Evolutionary conservation across 2,113 vertebrate species (phyloP), one percentile per base, ranked within the genome.

Genomic region (Marmota monax): DNA sequence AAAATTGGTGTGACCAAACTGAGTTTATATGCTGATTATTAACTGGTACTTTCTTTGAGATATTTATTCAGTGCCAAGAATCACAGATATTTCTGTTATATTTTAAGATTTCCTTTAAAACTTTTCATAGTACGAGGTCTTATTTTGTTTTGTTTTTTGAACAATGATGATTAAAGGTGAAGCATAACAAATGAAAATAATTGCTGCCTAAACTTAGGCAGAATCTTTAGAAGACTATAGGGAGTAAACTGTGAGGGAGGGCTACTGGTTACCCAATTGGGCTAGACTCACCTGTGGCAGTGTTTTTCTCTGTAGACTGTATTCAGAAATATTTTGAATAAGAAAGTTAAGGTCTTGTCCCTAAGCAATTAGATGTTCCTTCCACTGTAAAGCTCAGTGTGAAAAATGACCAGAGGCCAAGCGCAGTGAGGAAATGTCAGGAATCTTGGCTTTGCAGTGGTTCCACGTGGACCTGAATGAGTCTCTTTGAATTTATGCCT

Each of bases 41-140:
- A 73, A 83, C 37, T 67, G 53, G 17, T 42, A 90, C 23, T 84
- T 23, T n/a, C 39, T 84, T 77, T 84, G 48, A 58, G 91, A 29
- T 92, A 63, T 37, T 73, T 90, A 92, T 48, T 74, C n/a, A 48
- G 1, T 70, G 72, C n/a, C 39, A 25, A 42, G 93, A 67, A 34
- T 82, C 20, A 58, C 32, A 67, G 65, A 4, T 82, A 17, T 76
- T 88, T 88, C 90, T 53, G 37, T 48, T 76, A 58, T 14, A 29
- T 48, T 48, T 86, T 51, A 51, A 78, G 29, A 45, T 53, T 95
- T 83, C 39, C 29, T 94, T 86, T 90, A 72, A 94, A 87, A 84
- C 79, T 9, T 80, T 90, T 73, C 17, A 85, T n/a, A 95, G 20
- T 88, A 76, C 73, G 27, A 85, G 45, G 27, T 6, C 1, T 65